Evolutionary conservation across 2,113 vertebrate species (phyloP).

Genomic region (Macquaria australasica): DNA sequence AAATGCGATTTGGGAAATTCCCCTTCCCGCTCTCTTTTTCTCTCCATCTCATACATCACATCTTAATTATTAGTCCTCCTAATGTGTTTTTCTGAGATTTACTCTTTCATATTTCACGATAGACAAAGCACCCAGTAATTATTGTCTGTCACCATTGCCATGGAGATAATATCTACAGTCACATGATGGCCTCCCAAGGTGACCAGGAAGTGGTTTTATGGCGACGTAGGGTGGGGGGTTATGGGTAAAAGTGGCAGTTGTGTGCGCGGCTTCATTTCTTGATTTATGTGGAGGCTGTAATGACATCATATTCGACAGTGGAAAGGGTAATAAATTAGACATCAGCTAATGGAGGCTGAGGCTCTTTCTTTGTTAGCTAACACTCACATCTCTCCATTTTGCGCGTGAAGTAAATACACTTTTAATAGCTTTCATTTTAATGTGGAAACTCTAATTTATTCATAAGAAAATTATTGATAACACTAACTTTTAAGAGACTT

Average conservation of each 20-base stretch:
- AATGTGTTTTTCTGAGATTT: slow-evolving; percentile 75
- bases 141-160: slow-evolving; percentile 65
- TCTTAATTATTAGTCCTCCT: slow-evolving; percentile 74
- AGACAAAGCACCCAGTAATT: slow-evolving; percentile 63
- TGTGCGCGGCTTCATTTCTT: slow-evolving; percentile 50
- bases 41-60: slow-evolving; percentile 64
- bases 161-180: slow-evolving; percentile 70
- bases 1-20: slow-evolving; percentile 68
- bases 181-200: slow-evolving; percentile 78
- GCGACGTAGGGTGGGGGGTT: slow-evolving; percentile 17
- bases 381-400: neutral
- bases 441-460: slow-evolving; percentile 4
- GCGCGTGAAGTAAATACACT: slow-evolving; percentile 30
- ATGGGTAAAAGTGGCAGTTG: slow-evolving; percentile 53
- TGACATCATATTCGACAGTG: slow-evolving; percentile 80
- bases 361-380: slow-evolving; percentile 66
- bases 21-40: neutral
- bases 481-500: neutral
- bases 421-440: slow-evolving; percentile 32
- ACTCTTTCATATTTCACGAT: slow-evolving; percentile 62
- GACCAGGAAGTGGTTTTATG: slow-evolving; percentile 81
- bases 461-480: neutral
- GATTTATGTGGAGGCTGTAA: slow-evolving; percentile 81
- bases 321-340: slow-evolving; percentile 75
- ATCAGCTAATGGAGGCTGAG: slow-evolving; percentile 73